These are phyloP conservation scores for Rhynchonycteris naso DNA, from an alignment of 2,797 vertebrate species.

Conservation along the genomic window DNA sequence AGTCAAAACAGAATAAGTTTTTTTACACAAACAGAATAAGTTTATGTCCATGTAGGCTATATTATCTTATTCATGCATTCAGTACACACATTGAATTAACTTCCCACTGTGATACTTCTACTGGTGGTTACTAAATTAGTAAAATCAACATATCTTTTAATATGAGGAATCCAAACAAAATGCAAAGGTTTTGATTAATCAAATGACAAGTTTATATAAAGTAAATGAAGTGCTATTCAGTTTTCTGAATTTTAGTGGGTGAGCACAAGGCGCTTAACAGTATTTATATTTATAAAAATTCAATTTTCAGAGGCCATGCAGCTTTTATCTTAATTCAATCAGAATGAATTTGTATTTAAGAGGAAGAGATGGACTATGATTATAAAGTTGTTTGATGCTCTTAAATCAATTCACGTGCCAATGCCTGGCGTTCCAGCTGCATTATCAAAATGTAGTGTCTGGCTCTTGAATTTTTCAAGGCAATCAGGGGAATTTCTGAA, in stretches of 20 bases:
- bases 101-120: conserved; percentile 14
- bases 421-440: conserved; percentile 50
- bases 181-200: neutral
- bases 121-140: conserved; percentile 21
- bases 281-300: conserved; percentile 38
- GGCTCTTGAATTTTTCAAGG: conserved; percentile 75
- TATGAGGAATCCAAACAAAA: neutral
- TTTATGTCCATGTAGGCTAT: neutral
- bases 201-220: conserved; percentile 69
- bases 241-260: conserved; percentile 54
- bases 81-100: neutral
- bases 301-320: conserved; percentile 59
- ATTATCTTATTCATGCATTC: conserved; percentile 48
- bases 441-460: conserved; percentile 71
- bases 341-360: conserved; percentile 75
- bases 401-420: conserved; percentile 48
- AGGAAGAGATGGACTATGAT: conserved; percentile 64
- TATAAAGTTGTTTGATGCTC: conserved; percentile 70
- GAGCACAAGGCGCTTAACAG: conserved; percentile 21
- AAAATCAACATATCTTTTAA: conserved; percentile 40
- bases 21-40: neutral
- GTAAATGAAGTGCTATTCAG: conserved; percentile 35
- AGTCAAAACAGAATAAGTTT: neutral
- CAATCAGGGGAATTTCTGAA: conserved; percentile 73
- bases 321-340: conserved; percentile 75